phyloP scores from a whole-genome alignment of 2,113 vertebrate species.

The Trachemys scripta region DNA sequence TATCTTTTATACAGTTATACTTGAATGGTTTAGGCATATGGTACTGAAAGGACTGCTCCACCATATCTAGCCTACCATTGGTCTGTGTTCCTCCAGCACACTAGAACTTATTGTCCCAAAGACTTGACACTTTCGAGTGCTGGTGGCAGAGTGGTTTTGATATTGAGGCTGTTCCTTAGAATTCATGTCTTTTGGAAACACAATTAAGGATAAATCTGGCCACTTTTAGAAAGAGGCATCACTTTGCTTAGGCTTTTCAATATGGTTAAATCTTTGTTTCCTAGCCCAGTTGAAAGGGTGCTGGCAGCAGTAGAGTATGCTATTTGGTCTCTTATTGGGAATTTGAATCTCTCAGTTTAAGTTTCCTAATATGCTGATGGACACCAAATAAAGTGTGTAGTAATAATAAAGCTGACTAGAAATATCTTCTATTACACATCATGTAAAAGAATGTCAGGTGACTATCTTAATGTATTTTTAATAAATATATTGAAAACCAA shows the following conservation, averaged over 20 bases:
- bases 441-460: not conserved
- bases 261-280: not conserved
- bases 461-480: not conserved
- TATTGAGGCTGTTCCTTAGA: not conserved
- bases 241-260: not conserved
- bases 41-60: not conserved
- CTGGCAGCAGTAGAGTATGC: not conserved
- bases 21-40: not conserved
- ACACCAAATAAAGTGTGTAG: not conserved
- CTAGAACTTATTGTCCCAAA: not conserved
- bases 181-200: not conserved
- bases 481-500: not conserved
- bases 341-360: not conserved
- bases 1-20: not conserved
- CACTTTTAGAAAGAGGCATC: not conserved
- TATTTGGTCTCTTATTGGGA: not conserved
- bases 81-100: not conserved
- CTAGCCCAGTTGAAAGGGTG: not conserved
- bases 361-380: not conserved
- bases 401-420: accelerated
- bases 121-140: accelerated
- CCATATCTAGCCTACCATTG: not conserved
- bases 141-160: not conserved
- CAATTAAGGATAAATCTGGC: not conserved
- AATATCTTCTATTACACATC: not conserved